These are phyloP conservation scores for Drosophila diplacantha DNA, from an alignment of 2,888 invertebrate species.

Conservation along the genomic window DNA sequence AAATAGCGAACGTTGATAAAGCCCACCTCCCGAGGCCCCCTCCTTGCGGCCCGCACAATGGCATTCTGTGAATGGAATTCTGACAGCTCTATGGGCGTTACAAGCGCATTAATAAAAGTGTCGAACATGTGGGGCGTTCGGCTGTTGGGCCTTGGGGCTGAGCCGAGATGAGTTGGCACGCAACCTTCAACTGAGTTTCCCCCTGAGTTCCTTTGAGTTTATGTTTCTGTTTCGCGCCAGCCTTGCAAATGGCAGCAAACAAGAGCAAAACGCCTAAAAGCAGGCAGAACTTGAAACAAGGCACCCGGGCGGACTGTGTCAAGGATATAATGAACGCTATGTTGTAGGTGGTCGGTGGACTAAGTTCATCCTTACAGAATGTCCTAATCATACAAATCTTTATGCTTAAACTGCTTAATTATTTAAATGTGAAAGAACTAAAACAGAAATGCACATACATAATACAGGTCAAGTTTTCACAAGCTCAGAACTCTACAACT, in stretches of 20 bases:
- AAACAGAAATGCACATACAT: not conserved
- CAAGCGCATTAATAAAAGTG: slow-evolving; percentile 67
- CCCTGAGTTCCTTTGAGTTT: slow-evolving; percentile 18
- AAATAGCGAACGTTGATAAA: slow-evolving; percentile 31
- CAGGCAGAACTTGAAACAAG: slow-evolving; percentile 45
- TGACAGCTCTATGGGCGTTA: slow-evolving; percentile 58
- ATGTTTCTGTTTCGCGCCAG: slow-evolving; percentile 45
- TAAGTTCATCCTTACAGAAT: not conserved
- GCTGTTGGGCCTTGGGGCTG: slow-evolving; percentile 6
- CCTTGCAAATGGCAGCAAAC: slow-evolving; percentile 44
- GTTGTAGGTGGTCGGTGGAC: too few species aligned
- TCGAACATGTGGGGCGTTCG: slow-evolving; percentile 51
- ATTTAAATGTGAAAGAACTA: not conserved
- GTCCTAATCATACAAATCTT: not conserved
- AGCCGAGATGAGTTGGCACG: slow-evolving; percentile 46
- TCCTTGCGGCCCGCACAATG: slow-evolving; percentile 32
- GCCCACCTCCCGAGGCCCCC: not conserved
- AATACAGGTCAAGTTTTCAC: not conserved
- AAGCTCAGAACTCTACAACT: too few species aligned
- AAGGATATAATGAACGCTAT: slow-evolving; percentile 43
- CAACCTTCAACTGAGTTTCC: slow-evolving; percentile 51
- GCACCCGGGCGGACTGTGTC: slow-evolving; percentile 51
- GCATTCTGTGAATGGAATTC: slow-evolving; percentile 64
- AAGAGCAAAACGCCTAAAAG: slow-evolving; percentile 50
- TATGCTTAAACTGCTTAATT: not conserved